phyloP scores from a whole-genome alignment of 1,140 invertebrate species.

The Drosophila simulans region DNA sequence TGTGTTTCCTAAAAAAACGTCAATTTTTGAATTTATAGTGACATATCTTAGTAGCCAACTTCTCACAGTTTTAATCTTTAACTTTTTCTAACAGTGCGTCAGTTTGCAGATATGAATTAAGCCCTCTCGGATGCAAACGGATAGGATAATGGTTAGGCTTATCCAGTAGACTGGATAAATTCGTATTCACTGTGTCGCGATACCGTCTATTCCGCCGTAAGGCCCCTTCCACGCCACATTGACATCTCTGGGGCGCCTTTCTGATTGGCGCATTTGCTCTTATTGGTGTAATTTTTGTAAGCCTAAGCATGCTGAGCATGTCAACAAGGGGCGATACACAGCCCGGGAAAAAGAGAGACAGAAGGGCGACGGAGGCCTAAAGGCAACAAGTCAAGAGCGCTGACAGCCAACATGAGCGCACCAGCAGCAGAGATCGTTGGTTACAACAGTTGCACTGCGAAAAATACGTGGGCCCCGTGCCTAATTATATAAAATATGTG shows the following conservation, averaged over 20 bases:
- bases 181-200: conserved; percentile 19
- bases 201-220: conserved; percentile 7
- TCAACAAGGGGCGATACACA: conserved; percentile 68
- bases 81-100: too few species aligned
- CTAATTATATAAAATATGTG: neutral
- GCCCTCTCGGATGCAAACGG: too few species aligned
- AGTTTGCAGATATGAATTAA: too few species aligned
- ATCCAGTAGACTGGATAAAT: conserved; percentile 20
- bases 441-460: conserved; percentile 53
- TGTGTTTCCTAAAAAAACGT: neutral
- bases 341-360: conserved; percentile 10
- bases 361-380: conserved; percentile 30
- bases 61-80: neutral
- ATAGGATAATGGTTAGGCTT: too few species aligned
- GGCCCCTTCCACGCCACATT: conserved; percentile 56
- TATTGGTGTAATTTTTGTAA: conserved; percentile 38
- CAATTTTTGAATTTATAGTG: conserved; percentile 4
- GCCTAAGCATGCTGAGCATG: conserved; percentile 80
- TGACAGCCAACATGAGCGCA: conserved; percentile 80
- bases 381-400: conserved; percentile 69
- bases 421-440: conserved; percentile 57
- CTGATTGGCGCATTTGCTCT: conserved; percentile 16
- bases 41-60: neutral
- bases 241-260: conserved; percentile 49
- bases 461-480: neutral